These are phyloP conservation scores for Piprites chloris DNA, from an alignment of 2,113 vertebrate species.

Conservation along the genomic window DNA sequence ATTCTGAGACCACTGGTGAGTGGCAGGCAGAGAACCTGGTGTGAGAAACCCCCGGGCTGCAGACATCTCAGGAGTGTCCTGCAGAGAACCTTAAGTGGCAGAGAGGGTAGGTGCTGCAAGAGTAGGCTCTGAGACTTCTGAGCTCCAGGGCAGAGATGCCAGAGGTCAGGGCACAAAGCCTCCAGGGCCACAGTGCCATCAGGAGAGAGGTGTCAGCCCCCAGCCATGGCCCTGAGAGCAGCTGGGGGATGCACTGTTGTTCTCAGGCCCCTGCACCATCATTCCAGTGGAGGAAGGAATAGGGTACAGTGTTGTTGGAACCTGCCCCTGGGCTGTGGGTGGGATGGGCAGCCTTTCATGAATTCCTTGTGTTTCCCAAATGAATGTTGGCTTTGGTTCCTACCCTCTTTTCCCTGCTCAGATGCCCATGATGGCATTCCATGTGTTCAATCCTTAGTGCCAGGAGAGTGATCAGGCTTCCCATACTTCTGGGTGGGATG, in stretches of 20 bases:
- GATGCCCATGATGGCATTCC: background rate
- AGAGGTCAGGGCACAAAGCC: background rate
- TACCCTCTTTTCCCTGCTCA: background rate
- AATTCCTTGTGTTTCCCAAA: background rate
- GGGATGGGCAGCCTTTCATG: background rate
- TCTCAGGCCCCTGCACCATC: background rate
- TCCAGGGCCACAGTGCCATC: background rate
- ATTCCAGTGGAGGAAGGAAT: background rate
- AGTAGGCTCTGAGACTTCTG: background rate
- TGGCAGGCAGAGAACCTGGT: background rate
- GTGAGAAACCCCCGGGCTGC: background rate
- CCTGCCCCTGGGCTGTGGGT: background rate
- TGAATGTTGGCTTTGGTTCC: background rate
- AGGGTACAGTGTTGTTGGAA: background rate
- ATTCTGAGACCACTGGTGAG: background rate
- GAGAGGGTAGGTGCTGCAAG: background rate
- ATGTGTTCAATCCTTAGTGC: accelerated
- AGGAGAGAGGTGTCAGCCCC: background rate
- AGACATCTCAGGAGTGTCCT: background rate
- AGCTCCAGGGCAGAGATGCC: background rate
- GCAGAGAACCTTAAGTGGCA: background rate
- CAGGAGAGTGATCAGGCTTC: background rate
- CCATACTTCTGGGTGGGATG: background rate
- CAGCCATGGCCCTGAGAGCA: background rate
- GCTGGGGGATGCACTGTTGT: no score